phyloP scores from a whole-genome alignment of 2,888 invertebrate species.

The Hirtodrosophila histrioides region DNA sequence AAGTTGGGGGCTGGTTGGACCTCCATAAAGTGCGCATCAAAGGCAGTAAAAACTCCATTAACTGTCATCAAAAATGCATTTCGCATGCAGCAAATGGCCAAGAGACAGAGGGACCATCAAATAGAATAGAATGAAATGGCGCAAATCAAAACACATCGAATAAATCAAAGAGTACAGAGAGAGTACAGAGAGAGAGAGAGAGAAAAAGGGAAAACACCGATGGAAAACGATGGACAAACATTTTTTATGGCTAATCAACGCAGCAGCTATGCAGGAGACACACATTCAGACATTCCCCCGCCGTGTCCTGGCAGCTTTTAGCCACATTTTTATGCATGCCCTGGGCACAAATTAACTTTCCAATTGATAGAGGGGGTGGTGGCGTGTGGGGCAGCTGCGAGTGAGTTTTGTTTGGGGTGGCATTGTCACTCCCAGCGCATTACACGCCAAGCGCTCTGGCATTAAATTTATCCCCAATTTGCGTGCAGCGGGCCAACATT shows the following conservation, averaged over 20 bases:
- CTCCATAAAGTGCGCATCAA: constrained; percentile 58
- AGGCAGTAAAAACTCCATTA: constrained; percentile 80
- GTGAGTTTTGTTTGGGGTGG: constrained; percentile 12
- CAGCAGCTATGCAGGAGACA: constrained; percentile 36
- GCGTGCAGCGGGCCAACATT: constrained; percentile 80
- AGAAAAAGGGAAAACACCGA: constrained; percentile 7
- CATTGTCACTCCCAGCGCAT: constrained; percentile 64
- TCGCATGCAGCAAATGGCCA: constrained; percentile 64
- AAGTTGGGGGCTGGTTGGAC: constrained; percentile 8
- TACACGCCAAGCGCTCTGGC: constrained; percentile 39
- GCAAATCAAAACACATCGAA: constrained; percentile 74
- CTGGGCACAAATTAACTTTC: constrained; percentile 69
- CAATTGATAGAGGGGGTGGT: constrained; percentile 43
- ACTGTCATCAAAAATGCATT: constrained; percentile 82
- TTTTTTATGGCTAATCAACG: constrained; percentile 75
- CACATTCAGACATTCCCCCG: constrained; percentile 20
- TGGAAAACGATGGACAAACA: constrained; percentile 24
- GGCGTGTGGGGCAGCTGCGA: neutral
- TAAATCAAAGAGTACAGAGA: constrained; percentile 69
- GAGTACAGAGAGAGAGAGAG: neutral
- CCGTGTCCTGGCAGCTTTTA: constrained; percentile 25
- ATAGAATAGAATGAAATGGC: constrained; percentile 76
- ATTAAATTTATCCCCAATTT: constrained; percentile 81
- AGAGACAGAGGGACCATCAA: constrained; percentile 53
- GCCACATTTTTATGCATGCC: constrained; percentile 67